Conservation (phyloP, 2,888 invertebrate genomes). For the Tyria jacobaeae region DNA sequence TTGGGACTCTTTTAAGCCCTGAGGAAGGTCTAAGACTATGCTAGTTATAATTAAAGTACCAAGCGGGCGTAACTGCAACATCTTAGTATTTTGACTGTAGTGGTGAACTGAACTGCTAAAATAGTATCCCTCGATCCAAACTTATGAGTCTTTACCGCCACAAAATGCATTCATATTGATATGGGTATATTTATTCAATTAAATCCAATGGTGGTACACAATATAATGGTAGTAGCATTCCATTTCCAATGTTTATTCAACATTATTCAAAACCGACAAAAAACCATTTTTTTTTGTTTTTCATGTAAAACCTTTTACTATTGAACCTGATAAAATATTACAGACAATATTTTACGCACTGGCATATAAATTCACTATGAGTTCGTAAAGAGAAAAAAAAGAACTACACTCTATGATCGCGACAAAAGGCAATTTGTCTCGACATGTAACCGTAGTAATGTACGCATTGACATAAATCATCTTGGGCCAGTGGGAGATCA, state of each 20-base stretch:
- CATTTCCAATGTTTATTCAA: not conserved
- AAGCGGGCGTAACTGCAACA: too few relatives aligned
- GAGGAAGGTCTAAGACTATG: too few relatives aligned
- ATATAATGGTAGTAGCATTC: too few relatives aligned
- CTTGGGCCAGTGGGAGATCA: conserved; percentile 36
- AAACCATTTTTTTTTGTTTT: conserved; percentile 29
- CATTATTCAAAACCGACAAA: conserved; percentile 18
- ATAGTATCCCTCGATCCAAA: too few relatives aligned
- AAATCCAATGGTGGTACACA: too few relatives aligned
- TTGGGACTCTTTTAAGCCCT: too few relatives aligned
- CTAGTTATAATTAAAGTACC: too few relatives aligned
- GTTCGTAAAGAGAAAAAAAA: conserved; percentile 45
- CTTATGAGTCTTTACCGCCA: not conserved
- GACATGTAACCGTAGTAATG: conserved; percentile 46
- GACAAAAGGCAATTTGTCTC: conserved; percentile 58
- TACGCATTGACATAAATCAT: conserved; percentile 50
- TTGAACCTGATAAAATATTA: conserved; percentile 42
- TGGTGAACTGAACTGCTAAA: too few relatives aligned
- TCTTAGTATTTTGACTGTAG: too few relatives aligned
- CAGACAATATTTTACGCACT: conserved; percentile 34
- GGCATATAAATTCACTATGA: conserved; percentile 49
- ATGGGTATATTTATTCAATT: not conserved
- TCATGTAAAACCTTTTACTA: conserved; percentile 33
- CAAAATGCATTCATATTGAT: not conserved
- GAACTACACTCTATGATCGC: conserved; percentile 50